Evolutionary conservation across 2,888 invertebrate species (phyloP).

Genomic region (Tyria jacobaeae): DNA sequence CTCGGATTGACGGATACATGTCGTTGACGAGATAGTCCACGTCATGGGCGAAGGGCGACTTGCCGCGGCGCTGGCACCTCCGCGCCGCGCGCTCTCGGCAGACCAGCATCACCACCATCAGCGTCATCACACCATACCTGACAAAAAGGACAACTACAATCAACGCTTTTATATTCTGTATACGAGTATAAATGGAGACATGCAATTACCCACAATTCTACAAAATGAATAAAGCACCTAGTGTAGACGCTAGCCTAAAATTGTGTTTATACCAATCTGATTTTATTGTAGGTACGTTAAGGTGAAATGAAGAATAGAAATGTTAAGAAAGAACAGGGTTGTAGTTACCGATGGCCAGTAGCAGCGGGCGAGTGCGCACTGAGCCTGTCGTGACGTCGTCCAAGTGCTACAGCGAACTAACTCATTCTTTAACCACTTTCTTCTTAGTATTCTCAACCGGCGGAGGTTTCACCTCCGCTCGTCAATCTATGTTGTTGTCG

Average conservation of each 20-base stretch:
- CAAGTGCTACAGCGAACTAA: slow-evolving; percentile 41
- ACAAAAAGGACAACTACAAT: neutral
- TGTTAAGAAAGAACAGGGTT: neutral
- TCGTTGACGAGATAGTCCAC: slow-evolving; percentile 99
- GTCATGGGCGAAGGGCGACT: slow-evolving; percentile 95
- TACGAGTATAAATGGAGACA: neutral
- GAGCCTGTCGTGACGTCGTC: slow-evolving; percentile 87
- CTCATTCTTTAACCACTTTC: slow-evolving; percentile 28
- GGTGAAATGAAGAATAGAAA: neutral
- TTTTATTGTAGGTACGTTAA: too few relatives aligned
- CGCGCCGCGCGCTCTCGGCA: slow-evolving; percentile 94
- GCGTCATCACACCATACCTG: slow-evolving; percentile 92
- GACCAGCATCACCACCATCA: slow-evolving; percentile 92
- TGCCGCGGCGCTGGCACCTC: slow-evolving; percentile 91
- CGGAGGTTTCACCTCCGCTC: slow-evolving; percentile 23
- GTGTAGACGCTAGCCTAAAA: too few relatives aligned
- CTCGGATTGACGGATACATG: slow-evolving; percentile 93
- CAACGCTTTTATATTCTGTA: too few relatives aligned
- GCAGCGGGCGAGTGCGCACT: slow-evolving; percentile 92
- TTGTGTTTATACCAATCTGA: too few relatives aligned
- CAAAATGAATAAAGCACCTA: too few relatives aligned
- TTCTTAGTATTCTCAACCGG: slow-evolving; percentile 34
- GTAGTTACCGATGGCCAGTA: slow-evolving; percentile 89
- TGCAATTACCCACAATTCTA: too few relatives aligned
- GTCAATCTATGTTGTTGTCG: slow-evolving; percentile 27